Base-by-base conservation (phyloP, 2,888 invertebrate species). In the Colostygia pectinataria region DNA sequence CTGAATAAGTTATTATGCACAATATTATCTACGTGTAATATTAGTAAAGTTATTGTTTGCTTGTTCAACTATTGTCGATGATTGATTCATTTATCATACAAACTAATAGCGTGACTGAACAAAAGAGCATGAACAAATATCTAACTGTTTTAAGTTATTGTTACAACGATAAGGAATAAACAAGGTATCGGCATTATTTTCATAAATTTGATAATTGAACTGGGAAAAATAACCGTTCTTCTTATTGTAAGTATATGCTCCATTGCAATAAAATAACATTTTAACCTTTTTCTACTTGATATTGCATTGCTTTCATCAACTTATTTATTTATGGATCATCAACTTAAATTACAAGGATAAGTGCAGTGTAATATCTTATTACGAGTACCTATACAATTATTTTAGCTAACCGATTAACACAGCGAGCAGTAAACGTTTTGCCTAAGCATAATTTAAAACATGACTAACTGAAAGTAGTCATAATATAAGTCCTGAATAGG, bases 31-130 rank as follows among this genome's bases (percentile, higher is more conserved):
- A 23, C 9, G 14, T 29, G 62, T 63, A 68, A 65, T 66, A 64
- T 69, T 54, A 57, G 55, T 61, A 55, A 60, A 46, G 55, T 55
- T 41, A 45, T 51, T 40, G 36, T 41, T 45, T 36, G 12, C 8
- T 61, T 61, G 63, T 56, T 50, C 29, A 51, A 49, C 48, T 39
- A 40, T 55, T 53, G 53, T 32, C 9, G 40, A 32, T 23, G 24
- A 27, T 44, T 50, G 34, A 36, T 44, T 31, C 18, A 40, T 50
- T 40, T 36, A 50, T 44, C 36, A 32, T 14, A 9, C n/a, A 13
- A 13, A 12, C 9, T 12, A n/a, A 31, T 4, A 27, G 28, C 27
- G 18, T 34, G 28, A 39, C 39, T 38, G 23, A 39, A 46, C 39
- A 20, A 39, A 32, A 23, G 46, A 18, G 27, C 27, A 33, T 23